Percentiles rank a stretch among this genome's conserved stretches.
Evolutionary conservation across 2,797 vertebrate genomes (phyloP).

Genomic region (Argya squamiceps): DNA sequence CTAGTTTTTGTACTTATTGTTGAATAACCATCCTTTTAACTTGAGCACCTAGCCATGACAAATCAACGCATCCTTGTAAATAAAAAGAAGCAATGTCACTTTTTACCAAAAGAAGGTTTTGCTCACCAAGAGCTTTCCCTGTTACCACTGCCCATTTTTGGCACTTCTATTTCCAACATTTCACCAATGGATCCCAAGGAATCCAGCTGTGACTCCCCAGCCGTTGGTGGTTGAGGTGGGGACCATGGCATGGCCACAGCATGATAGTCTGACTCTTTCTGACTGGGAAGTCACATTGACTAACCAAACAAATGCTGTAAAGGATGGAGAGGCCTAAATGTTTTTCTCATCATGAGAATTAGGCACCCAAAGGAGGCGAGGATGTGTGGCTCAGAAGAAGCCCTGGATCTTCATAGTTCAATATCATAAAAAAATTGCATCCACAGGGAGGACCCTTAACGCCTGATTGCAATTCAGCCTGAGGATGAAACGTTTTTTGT

Average conservation of each 20-base stretch:
- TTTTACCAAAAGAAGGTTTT: neutral
- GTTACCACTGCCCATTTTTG: neutral
- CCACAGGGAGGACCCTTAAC: neutral
- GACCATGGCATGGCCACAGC: neutral
- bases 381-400: neutral
- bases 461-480: neutral
- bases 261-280: neutral
- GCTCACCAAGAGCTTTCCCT: neutral
- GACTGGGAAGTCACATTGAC: neutral
- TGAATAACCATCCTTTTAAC: neutral
- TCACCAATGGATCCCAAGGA: rapidly evolving
- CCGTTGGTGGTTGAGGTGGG: neutral
- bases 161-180: neutral
- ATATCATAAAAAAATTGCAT: neutral
- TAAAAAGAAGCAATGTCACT: neutral
- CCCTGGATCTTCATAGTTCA: neutral
- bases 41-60: neutral
- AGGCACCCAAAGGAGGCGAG: neutral
- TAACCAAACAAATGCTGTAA: neutral
- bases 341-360: neutral
- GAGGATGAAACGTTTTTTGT: neutral
- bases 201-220: neutral
- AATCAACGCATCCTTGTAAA: neutral
- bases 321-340: neutral
- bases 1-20: neutral